These are phyloP conservation scores for Xestia c-nigrum DNA, from an alignment of 2,888 invertebrate species.

Conservation along the genomic window DNA sequence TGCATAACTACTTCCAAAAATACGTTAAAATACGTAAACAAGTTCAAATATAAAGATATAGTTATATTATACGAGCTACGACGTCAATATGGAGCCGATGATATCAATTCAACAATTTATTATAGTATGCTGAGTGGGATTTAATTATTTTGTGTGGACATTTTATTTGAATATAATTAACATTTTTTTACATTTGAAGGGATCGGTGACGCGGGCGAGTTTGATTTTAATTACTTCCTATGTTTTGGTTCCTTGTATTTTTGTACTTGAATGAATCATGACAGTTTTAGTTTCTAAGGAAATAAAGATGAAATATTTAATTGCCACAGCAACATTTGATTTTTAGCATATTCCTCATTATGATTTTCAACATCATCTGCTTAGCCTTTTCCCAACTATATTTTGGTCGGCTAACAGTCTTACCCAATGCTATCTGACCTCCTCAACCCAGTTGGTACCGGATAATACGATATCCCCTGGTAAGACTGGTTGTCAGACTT, in stretches of 20 bases:
- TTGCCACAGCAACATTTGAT: neutral
- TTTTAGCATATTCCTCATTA: neutral
- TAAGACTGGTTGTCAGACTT: too few species aligned
- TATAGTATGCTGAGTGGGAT: neutral
- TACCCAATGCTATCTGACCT: too few species aligned
- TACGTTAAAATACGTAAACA: neutral
- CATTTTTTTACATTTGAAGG: constrained; percentile 27
- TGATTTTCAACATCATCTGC: too few species aligned
- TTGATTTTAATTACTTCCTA: constrained; percentile 42
- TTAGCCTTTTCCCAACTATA: too few species aligned
- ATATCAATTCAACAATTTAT: constrained; percentile 13
- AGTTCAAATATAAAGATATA: neutral
- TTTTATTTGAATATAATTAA: constrained; percentile 33
- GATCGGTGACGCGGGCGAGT: constrained; percentile 21
- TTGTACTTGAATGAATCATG: constrained; percentile 10
- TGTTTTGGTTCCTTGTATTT: constrained; percentile 8
- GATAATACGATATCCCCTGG: too few species aligned
- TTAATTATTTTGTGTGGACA: constrained; percentile 17
- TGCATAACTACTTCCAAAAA: constrained; percentile 4
- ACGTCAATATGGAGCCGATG: constrained; percentile 11
- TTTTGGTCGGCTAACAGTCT: too few species aligned
- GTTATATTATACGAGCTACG: constrained; percentile 20
- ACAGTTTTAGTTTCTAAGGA: neutral
- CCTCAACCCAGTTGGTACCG: too few species aligned
- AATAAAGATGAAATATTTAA: neutral